Evolutionary conservation across 2,888 invertebrate genomes (phyloP).

Genomic region (Spisula solida): DNA sequence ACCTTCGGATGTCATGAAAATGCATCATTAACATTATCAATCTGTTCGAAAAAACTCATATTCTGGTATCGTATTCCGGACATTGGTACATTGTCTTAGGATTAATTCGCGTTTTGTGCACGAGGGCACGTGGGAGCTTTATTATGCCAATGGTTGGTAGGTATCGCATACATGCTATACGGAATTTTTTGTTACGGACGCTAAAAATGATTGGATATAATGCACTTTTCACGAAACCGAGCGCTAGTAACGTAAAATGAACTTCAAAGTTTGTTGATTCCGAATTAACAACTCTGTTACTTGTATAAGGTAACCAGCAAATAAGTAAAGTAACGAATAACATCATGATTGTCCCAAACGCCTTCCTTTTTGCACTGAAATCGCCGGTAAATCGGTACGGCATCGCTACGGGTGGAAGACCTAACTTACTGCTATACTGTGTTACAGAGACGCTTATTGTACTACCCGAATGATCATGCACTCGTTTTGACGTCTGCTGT

Average conservation of each 20-base stretch:
- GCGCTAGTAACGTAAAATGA: conserved; percentile 68
- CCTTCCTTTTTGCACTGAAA: conserved; percentile 81
- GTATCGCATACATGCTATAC: conserved; percentile 69
- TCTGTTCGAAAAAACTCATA: not conserved
- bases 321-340: conserved; percentile 77
- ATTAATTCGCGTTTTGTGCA: conserved; percentile 60
- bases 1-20: too few species aligned
- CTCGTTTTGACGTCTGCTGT: conserved; percentile 70
- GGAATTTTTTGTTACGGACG: conserved; percentile 81
- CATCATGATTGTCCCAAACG: conserved; percentile 83
- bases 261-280: not conserved
- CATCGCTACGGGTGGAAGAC: conserved; percentile 65
- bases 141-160: conserved; percentile 50
- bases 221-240: conserved; percentile 81
- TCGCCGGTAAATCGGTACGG: conserved; percentile 72
- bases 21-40: too few species aligned
- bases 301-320: conserved; percentile 81
- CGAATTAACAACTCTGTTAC: conserved; percentile 51
- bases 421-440: conserved; percentile 70
- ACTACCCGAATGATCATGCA: conserved; percentile 75
- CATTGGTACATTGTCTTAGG: conserved; percentile 69
- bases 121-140: not conserved
- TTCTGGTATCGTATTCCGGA: conserved; percentile 41
- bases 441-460: conserved; percentile 68
- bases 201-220: conserved; percentile 83